Conservation (phyloP, 1,140 invertebrate species). For the Elysia chlorotica region DNA sequence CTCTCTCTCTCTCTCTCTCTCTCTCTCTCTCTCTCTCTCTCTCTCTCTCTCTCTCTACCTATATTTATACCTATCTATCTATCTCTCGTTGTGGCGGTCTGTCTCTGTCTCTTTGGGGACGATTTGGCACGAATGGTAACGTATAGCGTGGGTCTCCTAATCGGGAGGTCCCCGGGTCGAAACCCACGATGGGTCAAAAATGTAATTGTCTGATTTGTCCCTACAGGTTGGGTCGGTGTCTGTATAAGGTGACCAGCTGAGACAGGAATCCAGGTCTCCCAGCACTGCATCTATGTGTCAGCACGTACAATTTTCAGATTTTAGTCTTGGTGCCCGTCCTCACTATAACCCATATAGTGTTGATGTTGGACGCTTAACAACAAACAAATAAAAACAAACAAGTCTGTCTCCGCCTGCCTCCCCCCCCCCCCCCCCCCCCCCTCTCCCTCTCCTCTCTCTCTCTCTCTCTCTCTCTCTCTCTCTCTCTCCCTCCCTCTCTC, state of each 20-base stretch:
- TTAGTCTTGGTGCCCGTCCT: background rate
- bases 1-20: constrained; percentile 1
- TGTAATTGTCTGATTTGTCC: too few species aligned
- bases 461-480: background rate
- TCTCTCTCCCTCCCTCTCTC: background rate
- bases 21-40: background rate
- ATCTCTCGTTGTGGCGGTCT: background rate
- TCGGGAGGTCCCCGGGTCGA: too few species aligned
- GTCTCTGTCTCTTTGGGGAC: background rate
- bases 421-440: too few species aligned
- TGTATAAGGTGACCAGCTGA: too few species aligned
- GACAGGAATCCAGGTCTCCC: background rate
- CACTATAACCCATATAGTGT: too few species aligned
- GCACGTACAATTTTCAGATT: background rate
- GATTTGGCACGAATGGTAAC: background rate
- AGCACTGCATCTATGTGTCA: background rate
- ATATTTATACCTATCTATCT: background rate
- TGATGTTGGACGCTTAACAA: too few species aligned
- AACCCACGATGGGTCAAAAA: too few species aligned
- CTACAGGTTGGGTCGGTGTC: too few species aligned
- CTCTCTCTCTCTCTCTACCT: too few species aligned
- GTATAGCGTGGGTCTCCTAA: too few species aligned
- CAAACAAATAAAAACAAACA: too few species aligned
- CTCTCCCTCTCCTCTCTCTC: background rate
- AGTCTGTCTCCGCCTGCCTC: background rate